Evolutionary conservation across 92 coral and sea anemone genomes (phyloP), one percentile per base, ranked within the genome.

Genomic region (Plumapathes pennacea): DNA sequence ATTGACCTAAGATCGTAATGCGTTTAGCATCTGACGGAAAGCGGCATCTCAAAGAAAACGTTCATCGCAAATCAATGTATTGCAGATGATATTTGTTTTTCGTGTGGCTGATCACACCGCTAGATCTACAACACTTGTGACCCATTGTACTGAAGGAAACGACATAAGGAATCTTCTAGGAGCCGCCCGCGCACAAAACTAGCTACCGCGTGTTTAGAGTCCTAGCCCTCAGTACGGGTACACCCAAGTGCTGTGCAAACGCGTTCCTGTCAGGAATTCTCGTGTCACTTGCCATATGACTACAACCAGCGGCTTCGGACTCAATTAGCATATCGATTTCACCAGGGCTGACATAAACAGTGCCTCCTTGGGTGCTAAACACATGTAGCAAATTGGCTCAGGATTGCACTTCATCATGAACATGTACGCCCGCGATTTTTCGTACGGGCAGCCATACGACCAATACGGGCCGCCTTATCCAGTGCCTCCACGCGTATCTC

Each of bases 21-120:
- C 79, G 66, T 82, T 82, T 82, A 74, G 83, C 89, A 82, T 69
- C 83, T 82, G 89, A 82, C 43, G 42, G 25, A 45, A 64, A 56
- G 83, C 83, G 89, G 65, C 54, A 67, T 57, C 82, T 60, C 89
- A 82, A 82, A 82, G 89, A 45, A 55, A 61, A 22, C 74, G 89
- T 82, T 82, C 75, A 75, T 82, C 83, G 50, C 69, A 41, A 46
- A 48, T 47, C 63, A 53, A 41, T 50, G 61, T 59, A 69, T 61
- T 31, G 65, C 83, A 51, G 70, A 42, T 43, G 68, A 67, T 71
- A 78, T 82, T 61, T 69, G 39, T 82, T 82, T 82, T 82, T 82
- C 83, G 89, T 75, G 83, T 82, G 88, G 48, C 9, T 5, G 40
- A 32, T 57, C 30, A 41, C 44, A 39, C 73, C 42, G 54, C 25